Base-by-base conservation (phyloP, 2,888 invertebrate genomes). In the Drosophila phalerata region DNA sequence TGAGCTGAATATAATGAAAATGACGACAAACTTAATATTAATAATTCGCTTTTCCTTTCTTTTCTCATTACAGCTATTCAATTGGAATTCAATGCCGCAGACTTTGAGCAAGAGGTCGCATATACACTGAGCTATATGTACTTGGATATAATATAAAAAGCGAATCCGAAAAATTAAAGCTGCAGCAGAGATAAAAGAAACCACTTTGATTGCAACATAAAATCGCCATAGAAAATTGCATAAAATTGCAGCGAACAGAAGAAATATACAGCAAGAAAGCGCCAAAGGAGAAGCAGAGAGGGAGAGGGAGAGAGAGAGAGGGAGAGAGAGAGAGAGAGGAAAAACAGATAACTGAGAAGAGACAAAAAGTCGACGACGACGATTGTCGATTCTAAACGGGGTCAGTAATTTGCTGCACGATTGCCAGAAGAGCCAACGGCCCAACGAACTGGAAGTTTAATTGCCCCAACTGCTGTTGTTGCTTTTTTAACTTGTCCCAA, bases 341-440 rank as follows among this genome's bases (percentile, higher is more conserved):
- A 17, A 19, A 15, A 45, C 25, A 61, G 53, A 75, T 67, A 69
- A 52, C 73, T 17, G 48, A 62, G 51, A 49, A 65, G 55, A 47
- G 48, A 58, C 42, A 52, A 60, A 57, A 64, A 55, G 64, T 57
- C 61, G 60, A 55, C 65, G 57, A 57, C 63, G 60, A 67, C 63
- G 69, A 83, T 76, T 69, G 69, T 60, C 57, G 69, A 64, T 73
- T 74, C 71, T 68, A 74, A 86, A 86, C 89, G 89, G 85, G 87
- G 83, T 88, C 83, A 88, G 76, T 81, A 78, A 88, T 84, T 88
- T 88, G 75, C 78, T 75, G 89, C 82, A 84, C 85, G 82, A 84
- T 86, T 84, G 89, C 87, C 80, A 81, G 53, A 53, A 43, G 53
- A 64, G 69, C 48, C 60, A 69, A 64, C 49, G 43, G 66, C 38